phyloP scores from a whole-genome alignment of 2,888 invertebrate genomes.

The Asteroscopus sphinx region DNA sequence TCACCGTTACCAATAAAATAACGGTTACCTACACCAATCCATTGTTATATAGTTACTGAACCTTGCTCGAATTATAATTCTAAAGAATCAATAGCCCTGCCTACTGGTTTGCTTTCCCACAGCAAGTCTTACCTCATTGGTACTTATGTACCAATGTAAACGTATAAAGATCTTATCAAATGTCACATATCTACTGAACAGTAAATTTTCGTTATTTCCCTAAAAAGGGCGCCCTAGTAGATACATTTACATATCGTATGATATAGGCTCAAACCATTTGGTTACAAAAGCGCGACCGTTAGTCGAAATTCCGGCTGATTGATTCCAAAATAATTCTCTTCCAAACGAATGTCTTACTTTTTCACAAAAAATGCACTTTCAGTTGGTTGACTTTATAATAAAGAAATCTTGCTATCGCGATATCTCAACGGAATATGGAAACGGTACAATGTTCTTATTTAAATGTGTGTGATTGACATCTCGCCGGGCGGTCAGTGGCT shows the following conservation, averaged over 20 bases:
- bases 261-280: conserved; percentile 47
- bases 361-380: conserved; percentile 77
- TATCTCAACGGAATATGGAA: conserved; percentile 83
- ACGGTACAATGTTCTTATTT: conserved; percentile 84
- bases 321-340: conserved; percentile 67
- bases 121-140: conserved; percentile 24
- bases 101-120: conserved; percentile 49
- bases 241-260: conserved; percentile 57
- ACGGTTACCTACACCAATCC: conserved; percentile 5
- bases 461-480: conserved; percentile 88
- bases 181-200: conserved; percentile 54
- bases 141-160: conserved; percentile 18
- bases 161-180: conserved; percentile 56
- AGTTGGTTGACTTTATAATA: conserved; percentile 81
- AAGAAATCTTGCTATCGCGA: conserved; percentile 81
- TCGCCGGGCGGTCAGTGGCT: conserved; percentile 84
- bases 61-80: conserved; percentile 35
- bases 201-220: conserved; percentile 49
- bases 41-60: conserved; percentile 25
- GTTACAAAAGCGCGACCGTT: conserved; percentile 79
- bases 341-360: conserved; percentile 69
- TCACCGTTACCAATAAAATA: conserved; percentile 22
- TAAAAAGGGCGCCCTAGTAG: conserved; percentile 39
- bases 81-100: conserved; percentile 23
- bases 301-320: conserved; percentile 77